These are phyloP conservation scores for Dipus sagitta DNA, from an alignment of 2,797 vertebrate species.

Conservation along the genomic window DNA sequence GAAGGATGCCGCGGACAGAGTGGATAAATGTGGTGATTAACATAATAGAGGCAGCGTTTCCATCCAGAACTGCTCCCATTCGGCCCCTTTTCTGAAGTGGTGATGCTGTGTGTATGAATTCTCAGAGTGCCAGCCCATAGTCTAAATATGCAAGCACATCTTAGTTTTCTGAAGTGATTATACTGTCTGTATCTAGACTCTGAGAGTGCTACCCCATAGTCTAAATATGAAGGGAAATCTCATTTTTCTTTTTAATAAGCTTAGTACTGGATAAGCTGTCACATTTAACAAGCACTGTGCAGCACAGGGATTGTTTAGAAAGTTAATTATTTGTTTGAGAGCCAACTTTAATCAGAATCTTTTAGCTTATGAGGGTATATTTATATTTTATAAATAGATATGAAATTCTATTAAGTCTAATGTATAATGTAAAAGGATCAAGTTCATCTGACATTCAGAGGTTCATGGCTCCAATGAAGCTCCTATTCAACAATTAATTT, in stretches of 20 bases:
- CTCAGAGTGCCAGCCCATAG: not conserved
- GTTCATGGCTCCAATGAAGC: constrained; percentile 4
- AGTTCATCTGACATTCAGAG: not conserved
- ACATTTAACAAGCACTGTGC: constrained; percentile 1
- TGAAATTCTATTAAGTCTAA: constrained; percentile 47
- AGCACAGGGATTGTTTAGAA: constrained; percentile 56
- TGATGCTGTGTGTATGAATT: not conserved
- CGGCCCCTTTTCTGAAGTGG: not conserved
- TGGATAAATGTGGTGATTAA: not conserved
- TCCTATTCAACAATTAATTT: constrained; percentile 52
- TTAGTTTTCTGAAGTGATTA: not conserved
- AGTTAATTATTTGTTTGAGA: constrained; percentile 61
- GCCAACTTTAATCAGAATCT: constrained; percentile 51
- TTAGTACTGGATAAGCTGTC: not conserved
- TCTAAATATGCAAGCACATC: constrained; percentile 29
- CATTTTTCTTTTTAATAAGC: constrained; percentile 31
- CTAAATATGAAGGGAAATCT: constrained; percentile 38
- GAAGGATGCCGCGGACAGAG: not conserved
- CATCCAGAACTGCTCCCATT: not conserved
- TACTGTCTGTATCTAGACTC: not conserved
- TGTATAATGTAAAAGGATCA: not conserved
- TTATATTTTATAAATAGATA: constrained; percentile 55
- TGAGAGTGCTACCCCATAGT: not conserved
- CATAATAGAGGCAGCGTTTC: not conserved
- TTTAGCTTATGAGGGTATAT: constrained; percentile 40